Percentiles rank a stretch among this genome's conserved stretches.
phyloP scores from a whole-genome alignment of 1,140 invertebrate species.

The Drosophila triauraria region DNA sequence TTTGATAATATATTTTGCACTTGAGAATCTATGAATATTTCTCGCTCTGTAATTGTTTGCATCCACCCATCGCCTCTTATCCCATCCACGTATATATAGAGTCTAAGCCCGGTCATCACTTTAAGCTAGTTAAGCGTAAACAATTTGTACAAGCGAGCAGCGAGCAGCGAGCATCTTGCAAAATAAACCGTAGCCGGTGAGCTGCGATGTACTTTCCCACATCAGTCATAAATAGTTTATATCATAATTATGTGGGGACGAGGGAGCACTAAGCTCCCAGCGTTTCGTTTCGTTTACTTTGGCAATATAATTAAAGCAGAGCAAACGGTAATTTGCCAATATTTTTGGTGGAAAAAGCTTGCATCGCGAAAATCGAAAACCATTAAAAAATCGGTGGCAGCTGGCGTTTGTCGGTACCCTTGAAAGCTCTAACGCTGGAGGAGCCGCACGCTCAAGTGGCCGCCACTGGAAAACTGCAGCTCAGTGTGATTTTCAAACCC shows the following conservation, averaged over 20 bases:
- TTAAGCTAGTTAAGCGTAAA: constrained; percentile 62
- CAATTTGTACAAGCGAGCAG: constrained; percentile 43
- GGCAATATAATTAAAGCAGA: constrained; percentile 52
- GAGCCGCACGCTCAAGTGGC: constrained; percentile 53
- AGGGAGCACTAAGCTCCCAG: constrained; percentile 33
- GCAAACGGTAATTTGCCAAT: constrained; percentile 47
- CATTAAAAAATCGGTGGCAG: constrained; percentile 27
- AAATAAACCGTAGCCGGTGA: constrained; percentile 60
- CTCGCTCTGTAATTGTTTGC: constrained; percentile 12
- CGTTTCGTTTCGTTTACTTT: constrained; percentile 50
- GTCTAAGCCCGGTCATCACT: constrained; percentile 44
- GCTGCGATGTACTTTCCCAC: constrained; percentile 60
- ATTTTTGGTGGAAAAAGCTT: constrained; percentile 50
- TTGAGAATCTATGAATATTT: neutral
- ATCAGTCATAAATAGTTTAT: constrained; percentile 17
- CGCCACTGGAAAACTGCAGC: constrained; percentile 63
- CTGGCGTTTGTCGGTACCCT: constrained; percentile 51
- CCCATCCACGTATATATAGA: constrained; percentile 39
- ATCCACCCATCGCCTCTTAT: constrained; percentile 32
- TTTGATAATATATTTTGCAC: neutral
- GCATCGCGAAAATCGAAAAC: constrained; percentile 61
- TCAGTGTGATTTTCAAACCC: constrained; percentile 74
- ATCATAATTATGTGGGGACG: constrained; percentile 42
- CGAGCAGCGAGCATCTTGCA: constrained; percentile 47
- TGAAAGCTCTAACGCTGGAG: constrained; percentile 58